phyloP scores from a whole-genome alignment of 2,797 vertebrate species.

The Sebastes trivittatus region DNA sequence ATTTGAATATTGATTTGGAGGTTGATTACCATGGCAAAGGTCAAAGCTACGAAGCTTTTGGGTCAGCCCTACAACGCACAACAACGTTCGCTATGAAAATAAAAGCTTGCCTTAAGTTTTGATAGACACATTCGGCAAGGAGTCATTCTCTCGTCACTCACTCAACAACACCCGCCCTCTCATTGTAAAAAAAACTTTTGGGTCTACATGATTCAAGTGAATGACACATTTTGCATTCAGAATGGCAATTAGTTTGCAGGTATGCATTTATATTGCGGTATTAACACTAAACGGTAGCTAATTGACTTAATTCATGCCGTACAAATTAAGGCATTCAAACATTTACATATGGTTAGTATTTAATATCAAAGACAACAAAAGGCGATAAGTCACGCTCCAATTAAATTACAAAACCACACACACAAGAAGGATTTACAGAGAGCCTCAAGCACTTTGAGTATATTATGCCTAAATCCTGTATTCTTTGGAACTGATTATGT shows the following conservation, averaged over 20 bases:
- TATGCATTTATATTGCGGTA: neutral
- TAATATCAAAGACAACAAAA: slow-evolving; percentile 16
- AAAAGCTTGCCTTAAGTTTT: neutral
- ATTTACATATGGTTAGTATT: neutral
- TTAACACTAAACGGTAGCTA: neutral
- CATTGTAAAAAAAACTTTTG: neutral
- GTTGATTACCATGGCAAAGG: neutral
- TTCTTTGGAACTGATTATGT: neutral
- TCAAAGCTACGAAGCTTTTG: neutral
- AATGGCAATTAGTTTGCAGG: neutral
- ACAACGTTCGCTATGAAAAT: too few species aligned
- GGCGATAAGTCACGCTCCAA: neutral
- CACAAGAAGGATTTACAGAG: neutral
- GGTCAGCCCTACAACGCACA: too few species aligned
- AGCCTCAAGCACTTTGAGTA: neutral
- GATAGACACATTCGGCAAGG: neutral
- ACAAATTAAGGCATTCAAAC: neutral
- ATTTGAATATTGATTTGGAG: neutral
- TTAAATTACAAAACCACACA: neutral
- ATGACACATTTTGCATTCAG: neutral
- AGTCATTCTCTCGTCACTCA: neutral
- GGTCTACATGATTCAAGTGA: neutral
- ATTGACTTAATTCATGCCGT: neutral
- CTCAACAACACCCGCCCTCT: neutral
- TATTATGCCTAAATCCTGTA: neutral